Conservation (phyloP, 2,113 vertebrate species). For the Athene cunicularia region DNA sequence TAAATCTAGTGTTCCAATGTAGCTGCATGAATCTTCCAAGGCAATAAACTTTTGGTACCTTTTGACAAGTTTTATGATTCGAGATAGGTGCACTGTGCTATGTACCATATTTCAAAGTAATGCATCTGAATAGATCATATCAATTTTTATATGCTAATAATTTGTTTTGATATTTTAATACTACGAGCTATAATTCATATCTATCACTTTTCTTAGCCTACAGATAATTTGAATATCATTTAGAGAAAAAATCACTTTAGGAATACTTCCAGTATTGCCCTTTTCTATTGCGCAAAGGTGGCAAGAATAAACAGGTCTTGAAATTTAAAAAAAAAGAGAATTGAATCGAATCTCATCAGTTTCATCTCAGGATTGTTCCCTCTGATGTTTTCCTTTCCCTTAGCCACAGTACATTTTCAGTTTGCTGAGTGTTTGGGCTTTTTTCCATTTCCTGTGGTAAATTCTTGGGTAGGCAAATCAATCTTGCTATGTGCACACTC, state of each 20-base stretch:
- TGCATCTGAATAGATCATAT: constrained; percentile 43
- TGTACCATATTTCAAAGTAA: constrained; percentile 42
- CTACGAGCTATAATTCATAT: constrained; percentile 24
- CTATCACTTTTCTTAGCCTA: not conserved
- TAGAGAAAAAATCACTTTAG: not conserved
- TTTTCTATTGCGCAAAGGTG: not conserved
- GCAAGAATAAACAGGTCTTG: not conserved
- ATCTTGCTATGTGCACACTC: not conserved
- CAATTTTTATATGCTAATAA: constrained; percentile 59
- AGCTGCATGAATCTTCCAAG: constrained; percentile 50
- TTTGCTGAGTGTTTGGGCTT: not conserved
- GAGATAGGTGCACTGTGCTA: constrained; percentile 5
- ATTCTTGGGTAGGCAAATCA: not conserved
- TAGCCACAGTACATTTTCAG: not conserved
- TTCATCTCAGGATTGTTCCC: not conserved
- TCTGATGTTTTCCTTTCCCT: not conserved
- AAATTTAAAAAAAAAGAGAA: not conserved
- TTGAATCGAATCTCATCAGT: not conserved
- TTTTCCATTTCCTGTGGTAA: not conserved
- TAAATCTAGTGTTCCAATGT: constrained; percentile 42
- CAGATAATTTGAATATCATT: constrained; percentile 2
- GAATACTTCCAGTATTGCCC: not conserved
- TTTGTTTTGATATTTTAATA: constrained; percentile 56
- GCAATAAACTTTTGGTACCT: constrained; percentile 56
- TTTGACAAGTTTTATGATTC: constrained; percentile 59